Evolutionary conservation across 2,888 invertebrate genomes (phyloP).

Genomic region (Dysmachus trigonus): DNA sequence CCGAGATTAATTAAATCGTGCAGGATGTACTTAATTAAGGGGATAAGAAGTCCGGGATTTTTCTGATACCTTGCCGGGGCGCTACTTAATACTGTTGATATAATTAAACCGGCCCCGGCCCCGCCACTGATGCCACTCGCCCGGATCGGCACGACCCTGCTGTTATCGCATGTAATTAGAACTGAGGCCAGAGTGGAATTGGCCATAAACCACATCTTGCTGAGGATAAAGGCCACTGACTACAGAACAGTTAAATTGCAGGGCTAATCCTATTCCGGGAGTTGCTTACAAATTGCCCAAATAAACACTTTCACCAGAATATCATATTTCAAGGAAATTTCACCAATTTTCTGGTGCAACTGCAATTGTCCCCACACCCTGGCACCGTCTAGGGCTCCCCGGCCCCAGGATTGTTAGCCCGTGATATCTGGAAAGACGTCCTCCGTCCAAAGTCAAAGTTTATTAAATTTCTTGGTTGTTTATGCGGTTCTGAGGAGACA

Average conservation of each 20-base stretch:
- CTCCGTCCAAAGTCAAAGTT: not conserved
- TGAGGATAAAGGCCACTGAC: not conserved
- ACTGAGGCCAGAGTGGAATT: not conserved
- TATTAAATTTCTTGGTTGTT: not conserved
- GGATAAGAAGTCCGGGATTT: conserved; percentile 24
- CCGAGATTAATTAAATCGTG: conserved; percentile 35
- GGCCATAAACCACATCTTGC: conserved; percentile 22
- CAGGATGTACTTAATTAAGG: conserved; percentile 37
- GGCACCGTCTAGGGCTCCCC: not conserved
- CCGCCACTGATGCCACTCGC: not conserved
- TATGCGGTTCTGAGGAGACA: not conserved
- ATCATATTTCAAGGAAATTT: not conserved
- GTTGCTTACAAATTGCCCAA: not conserved
- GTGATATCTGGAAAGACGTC: not conserved
- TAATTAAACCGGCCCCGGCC: not conserved
- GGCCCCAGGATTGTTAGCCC: not conserved
- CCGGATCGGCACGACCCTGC: not conserved
- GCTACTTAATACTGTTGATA: not conserved
- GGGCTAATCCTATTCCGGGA: not conserved
- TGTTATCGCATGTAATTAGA: conserved; percentile 26
- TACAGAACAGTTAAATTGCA: conserved; percentile 8
- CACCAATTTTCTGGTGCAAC: not conserved
- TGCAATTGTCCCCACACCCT: not conserved
- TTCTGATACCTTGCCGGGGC: not conserved
- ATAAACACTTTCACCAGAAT: not conserved